Evolutionary conservation across 2,797 vertebrate species (phyloP).

Genomic region (Borostomias antarcticus): DNA sequence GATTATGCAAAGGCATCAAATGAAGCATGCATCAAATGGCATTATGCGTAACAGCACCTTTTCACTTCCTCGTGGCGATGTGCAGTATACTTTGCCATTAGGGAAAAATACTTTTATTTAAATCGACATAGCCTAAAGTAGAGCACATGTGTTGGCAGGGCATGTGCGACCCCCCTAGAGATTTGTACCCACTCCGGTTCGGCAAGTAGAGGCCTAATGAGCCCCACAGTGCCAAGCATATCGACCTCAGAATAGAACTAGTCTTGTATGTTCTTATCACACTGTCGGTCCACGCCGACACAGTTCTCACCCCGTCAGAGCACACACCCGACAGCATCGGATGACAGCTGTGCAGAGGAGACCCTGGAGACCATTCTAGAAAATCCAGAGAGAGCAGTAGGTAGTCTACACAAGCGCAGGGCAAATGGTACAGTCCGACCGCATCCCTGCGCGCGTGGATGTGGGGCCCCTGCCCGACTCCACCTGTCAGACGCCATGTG

Average conservation of each 20-base stretch:
- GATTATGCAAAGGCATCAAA: constrained; percentile 41
- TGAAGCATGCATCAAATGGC: constrained; percentile 30
- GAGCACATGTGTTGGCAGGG: too few species aligned
- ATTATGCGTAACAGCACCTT: constrained; percentile 1
- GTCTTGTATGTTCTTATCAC: constrained; percentile 16
- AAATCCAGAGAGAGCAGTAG: constrained; percentile 50
- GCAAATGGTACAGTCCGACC: constrained; percentile 9
- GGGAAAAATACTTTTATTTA: background rate
- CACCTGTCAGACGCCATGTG: constrained; percentile 52
- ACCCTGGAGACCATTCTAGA: constrained; percentile 54
- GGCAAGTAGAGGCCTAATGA: background rate
- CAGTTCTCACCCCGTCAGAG: constrained; percentile 51
- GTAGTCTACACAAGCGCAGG: background rate
- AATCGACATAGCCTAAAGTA: too few species aligned
- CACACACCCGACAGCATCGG: constrained; percentile 59
- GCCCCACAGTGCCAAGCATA: constrained; percentile 4
- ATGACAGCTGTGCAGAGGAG: constrained; percentile 67
- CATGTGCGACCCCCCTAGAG: too few species aligned
- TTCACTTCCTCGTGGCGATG: background rate
- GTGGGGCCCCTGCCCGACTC: constrained; percentile 21
- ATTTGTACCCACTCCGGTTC: too few species aligned
- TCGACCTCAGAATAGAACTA: constrained; percentile 26
- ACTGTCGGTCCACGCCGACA: constrained; percentile 60
- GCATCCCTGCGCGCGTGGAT: constrained; percentile 4
- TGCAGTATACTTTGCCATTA: background rate